Conservation (phyloP, 35 echinoderm and acorn worm species). For the Ophiothrix spiculata region DNA sequence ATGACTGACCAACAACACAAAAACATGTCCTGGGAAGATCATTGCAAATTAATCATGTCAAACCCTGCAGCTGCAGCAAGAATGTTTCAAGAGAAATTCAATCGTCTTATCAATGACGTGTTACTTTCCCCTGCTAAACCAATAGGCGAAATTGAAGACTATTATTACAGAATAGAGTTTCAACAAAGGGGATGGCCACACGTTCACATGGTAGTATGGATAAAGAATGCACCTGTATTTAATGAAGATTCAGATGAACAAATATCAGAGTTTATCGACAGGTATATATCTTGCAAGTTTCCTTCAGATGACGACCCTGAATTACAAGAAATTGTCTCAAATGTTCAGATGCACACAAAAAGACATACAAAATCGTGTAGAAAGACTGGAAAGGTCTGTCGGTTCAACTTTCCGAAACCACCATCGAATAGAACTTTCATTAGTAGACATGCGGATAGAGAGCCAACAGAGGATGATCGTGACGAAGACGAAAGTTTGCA, state of each 20-base stretch:
- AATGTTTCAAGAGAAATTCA: constrained; percentile 68
- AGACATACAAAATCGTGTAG: constrained; percentile 78
- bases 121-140: constrained; percentile 55
- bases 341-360: constrained; percentile 59
- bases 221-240: constrained; percentile 51
- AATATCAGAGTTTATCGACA: constrained; percentile 55
- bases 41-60: constrained; percentile 50
- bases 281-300: constrained; percentile 1
- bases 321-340: constrained; percentile 65
- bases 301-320: constrained; percentile 40
- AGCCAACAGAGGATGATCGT: neutral
- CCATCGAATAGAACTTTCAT: constrained; percentile 56
- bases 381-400: constrained; percentile 60
- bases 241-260: constrained; percentile 34
- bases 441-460: neutral
- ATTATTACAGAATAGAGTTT: constrained; percentile 71
- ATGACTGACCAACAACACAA: constrained; percentile 38
- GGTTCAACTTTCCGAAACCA: constrained; percentile 76
- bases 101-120: constrained; percentile 52
- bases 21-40: constrained; percentile 53
- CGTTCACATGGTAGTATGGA: constrained; percentile 45
- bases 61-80: constrained; percentile 74
- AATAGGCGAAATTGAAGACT: constrained; percentile 54
- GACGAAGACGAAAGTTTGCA: neutral
- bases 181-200: constrained; percentile 47